Conservation (phyloP, 2,113 vertebrate genomes). For the Origma solitaria region DNA sequence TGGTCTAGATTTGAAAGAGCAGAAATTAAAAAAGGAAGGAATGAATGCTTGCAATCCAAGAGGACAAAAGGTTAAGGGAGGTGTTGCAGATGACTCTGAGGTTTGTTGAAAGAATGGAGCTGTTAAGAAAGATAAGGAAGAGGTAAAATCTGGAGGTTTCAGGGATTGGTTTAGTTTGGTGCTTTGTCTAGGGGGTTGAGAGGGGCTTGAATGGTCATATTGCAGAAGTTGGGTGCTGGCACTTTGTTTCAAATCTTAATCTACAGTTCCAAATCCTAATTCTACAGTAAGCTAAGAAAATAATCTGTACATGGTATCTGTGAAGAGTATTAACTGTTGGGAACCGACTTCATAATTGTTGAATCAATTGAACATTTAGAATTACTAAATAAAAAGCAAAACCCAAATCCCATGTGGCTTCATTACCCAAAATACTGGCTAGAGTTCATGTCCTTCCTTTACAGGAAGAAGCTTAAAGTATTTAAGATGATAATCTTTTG, state of each 20-base stretch:
- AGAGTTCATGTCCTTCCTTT: neutral
- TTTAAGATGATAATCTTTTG: neutral
- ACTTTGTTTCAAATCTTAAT: neutral
- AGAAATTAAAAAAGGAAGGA: neutral
- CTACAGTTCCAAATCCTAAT: neutral
- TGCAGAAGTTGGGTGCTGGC: neutral
- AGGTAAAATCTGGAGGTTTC: neutral
- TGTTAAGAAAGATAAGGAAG: neutral
- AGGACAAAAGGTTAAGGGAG: neutral
- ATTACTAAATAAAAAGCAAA: neutral
- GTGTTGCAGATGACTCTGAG: neutral
- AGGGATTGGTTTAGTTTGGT: neutral
- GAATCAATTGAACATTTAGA: neutral
- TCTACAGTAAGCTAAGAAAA: neutral
- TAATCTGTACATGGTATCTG: neutral
- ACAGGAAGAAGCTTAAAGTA: neutral
- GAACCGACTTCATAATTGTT: neutral
- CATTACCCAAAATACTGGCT: neutral
- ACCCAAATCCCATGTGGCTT: neutral
- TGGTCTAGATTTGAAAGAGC: neutral
- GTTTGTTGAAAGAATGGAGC: neutral
- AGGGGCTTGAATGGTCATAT: neutral
- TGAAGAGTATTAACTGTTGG: neutral
- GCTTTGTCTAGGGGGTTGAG: neutral
- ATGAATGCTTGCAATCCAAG: neutral